Conservation (phyloP, 2,797 vertebrate genomes). For the Staurois parvus region DNA sequence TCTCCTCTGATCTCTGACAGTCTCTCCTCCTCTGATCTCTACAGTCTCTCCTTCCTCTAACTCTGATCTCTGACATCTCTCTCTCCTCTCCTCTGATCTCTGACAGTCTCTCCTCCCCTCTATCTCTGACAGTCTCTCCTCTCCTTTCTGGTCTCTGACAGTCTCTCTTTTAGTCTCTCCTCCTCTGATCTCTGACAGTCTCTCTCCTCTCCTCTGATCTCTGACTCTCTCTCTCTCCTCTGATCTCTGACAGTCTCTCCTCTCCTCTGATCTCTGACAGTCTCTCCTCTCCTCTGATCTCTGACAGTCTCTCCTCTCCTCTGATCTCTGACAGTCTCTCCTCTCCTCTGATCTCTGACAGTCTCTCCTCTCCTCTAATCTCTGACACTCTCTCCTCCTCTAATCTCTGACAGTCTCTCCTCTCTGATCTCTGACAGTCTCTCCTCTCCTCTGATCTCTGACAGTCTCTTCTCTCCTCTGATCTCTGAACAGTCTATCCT, state of each 20-base stretch:
- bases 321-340: neutral
- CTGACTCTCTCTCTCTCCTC: neutral
- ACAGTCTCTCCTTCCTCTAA: neutral
- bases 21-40: constrained; percentile 57
- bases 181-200: neutral
- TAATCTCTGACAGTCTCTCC: neutral
- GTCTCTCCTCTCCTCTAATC: neutral
- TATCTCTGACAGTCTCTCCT: neutral
- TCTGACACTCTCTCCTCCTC: constrained; percentile 21
- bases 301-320: no score
- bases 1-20: neutral
- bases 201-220: no score
- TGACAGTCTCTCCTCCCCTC: neutral
- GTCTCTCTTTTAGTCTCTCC: no score
- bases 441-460: neutral
- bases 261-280: no score
- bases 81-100: neutral
- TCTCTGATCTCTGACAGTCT: constrained; percentile 58
- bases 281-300: no score
- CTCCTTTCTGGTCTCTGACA: neutral
- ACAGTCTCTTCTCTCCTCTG: constrained; percentile 36
- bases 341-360: neutral
- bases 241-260: no score
- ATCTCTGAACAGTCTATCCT: constrained; percentile 43
- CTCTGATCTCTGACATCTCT: no score